phyloP scores from a whole-genome alignment of 2,113 vertebrate genomes.

The Prinia subflava region DNA sequence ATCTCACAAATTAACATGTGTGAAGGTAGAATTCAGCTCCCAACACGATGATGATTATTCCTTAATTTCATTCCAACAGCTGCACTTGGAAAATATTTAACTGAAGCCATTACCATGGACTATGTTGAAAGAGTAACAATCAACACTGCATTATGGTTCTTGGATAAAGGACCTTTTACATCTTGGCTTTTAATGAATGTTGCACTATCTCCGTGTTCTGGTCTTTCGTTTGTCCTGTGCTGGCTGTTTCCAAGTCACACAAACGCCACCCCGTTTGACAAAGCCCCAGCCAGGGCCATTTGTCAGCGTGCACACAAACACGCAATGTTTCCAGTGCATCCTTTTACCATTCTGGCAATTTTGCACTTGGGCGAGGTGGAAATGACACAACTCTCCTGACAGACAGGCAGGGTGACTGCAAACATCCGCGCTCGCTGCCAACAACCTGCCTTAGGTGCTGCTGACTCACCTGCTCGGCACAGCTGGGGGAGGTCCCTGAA shows the following conservation, averaged over 20 bases:
- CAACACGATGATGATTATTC: neutral
- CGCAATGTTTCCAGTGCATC: neutral
- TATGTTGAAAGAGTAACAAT: neutral
- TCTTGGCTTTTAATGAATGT: neutral
- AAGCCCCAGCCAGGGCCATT: neutral
- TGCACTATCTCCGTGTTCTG: neutral
- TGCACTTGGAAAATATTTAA: neutral
- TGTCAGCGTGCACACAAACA: neutral
- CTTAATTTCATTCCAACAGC: neutral
- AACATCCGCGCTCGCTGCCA: neutral
- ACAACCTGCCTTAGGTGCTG: neutral
- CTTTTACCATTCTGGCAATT: neutral
- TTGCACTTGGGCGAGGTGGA: neutral
- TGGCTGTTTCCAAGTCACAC: neutral
- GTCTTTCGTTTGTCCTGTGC: neutral
- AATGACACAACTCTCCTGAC: neutral
- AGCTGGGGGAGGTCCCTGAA: neutral
- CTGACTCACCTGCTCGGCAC: neutral
- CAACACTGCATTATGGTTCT: neutral
- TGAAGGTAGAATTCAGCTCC: neutral
- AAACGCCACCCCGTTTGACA: accelerated
- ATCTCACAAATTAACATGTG: neutral
- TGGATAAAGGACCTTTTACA: neutral
- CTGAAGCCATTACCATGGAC: neutral
- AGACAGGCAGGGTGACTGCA: neutral